These are phyloP conservation scores for Peromyscus californicus DNA, from an alignment of 2,113 vertebrate species.

Conservation along the genomic window DNA sequence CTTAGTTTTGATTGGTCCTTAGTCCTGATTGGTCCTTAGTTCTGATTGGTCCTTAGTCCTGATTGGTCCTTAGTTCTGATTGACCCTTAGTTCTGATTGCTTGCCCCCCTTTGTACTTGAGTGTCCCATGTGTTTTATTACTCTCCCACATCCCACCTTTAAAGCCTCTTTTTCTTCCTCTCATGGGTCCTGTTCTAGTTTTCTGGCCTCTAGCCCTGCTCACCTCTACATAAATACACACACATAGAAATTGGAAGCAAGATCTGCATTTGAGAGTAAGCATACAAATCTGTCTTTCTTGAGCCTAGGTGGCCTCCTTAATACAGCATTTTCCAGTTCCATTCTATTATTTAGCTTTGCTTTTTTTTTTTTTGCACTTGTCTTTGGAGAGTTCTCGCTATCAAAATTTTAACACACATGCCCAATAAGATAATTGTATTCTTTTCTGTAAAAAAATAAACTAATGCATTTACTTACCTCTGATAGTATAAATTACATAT, in stretches of 20 bases:
- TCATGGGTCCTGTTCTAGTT: background rate
- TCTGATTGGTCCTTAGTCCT: no score
- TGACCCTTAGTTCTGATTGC: background rate
- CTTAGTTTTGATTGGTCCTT: background rate
- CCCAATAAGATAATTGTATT: background rate
- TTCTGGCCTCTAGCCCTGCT: no score
- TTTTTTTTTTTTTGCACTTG: background rate
- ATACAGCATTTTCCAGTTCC: background rate
- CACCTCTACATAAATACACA: background rate
- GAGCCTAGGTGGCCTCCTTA: background rate
- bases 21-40: no score
- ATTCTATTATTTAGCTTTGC: background rate
- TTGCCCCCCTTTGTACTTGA: background rate
- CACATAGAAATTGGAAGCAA: background rate
- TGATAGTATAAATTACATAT: conserved; percentile 44
- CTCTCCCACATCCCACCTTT: background rate
- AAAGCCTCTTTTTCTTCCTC: background rate
- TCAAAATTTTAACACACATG: background rate
- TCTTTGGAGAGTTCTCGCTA: background rate
- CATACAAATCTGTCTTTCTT: background rate
- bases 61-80: no score
- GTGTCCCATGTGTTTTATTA: background rate
- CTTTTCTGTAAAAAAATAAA: background rate
- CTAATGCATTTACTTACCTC: conserved; percentile 16
- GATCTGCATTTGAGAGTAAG: background rate